Evolutionary conservation across 2,113 vertebrate species (phyloP), one percentile per base, ranked within the genome.

Genomic region (Odontophorus gujanensis): DNA sequence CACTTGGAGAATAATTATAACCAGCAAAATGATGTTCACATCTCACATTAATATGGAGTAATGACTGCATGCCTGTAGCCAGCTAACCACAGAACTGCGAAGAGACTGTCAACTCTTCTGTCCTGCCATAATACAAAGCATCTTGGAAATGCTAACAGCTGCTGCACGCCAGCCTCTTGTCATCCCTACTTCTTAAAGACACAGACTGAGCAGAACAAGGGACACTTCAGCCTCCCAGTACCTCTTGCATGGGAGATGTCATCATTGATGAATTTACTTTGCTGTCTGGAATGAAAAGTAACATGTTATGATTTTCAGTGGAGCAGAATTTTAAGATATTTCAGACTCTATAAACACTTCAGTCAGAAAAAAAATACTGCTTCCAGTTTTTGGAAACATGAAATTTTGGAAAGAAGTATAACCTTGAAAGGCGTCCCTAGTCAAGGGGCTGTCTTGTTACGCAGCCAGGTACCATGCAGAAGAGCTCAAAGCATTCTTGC

Each of bases 71-170:
- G 94, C 69, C 82, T 96, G 84, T 87, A 92, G 79, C 87, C 76
- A 95, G 85, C 93, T 97, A 97, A 97, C 97, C 96, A 93, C 95
- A 97, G 80, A 95, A 81, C 85, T 81, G 93, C 89, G 95, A 95
- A 95, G 82, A 93, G 72, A 94, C 94, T 96, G 96, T 97, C 95
- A 96, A 86, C 95, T 90, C 87, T 93, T 87, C 92, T 92, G 88
- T 76, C 78, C 85, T 85, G 47, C 89, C 85, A 74, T 94, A 95
- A 97, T 85, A 84, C 84, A 93, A 92, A 95, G 94, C 95, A 94
- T 85, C 89, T 95, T 95, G 89, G 83, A 97, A 95, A 91, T 69
- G 75, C 86, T 96, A 90, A 88, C 92, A 68, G 71, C 66, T 63
- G 2, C 55, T 19, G 68, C 78, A 71, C 34, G 75, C 66, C 66